A percentile compares a stretch with the other conserved stretches of the same genome.
phyloP scores from a whole-genome alignment of 2,888 invertebrate genomes.

The Xestia c-nigrum region DNA sequence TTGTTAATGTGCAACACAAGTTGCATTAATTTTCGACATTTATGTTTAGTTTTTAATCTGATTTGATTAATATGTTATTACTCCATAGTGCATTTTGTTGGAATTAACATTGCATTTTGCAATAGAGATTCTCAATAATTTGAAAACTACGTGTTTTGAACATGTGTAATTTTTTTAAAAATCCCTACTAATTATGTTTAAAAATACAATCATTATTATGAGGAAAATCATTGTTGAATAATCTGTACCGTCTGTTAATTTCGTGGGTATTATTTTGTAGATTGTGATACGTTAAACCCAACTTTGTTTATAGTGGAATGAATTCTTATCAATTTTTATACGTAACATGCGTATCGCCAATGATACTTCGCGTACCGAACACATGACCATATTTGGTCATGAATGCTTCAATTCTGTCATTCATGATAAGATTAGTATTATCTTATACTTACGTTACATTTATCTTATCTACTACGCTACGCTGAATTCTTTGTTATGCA shows the following conservation, averaged over 20 bases:
- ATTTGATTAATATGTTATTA: slow-evolving; percentile 17
- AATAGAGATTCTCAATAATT: slow-evolving; percentile 3
- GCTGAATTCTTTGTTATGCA: slow-evolving; percentile 32
- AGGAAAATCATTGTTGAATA: slow-evolving; percentile 18
- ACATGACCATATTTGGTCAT: slow-evolving; percentile 77
- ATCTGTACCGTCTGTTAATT: slow-evolving; percentile 24
- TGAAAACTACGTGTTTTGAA: not conserved
- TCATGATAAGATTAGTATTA: slow-evolving; percentile 72
- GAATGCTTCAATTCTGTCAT: slow-evolving; percentile 59
- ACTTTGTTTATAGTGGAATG: slow-evolving; percentile 28
- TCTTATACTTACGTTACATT: slow-evolving; percentile 49
- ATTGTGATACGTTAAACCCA: slow-evolving; percentile 33
- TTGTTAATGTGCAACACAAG: slow-evolving; percentile 27
- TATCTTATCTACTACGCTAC: slow-evolving; percentile 42
- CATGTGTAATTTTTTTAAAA: not conserved
- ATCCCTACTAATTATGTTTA: not conserved
- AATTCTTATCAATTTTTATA: slow-evolving; percentile 46
- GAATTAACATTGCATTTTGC: not conserved
- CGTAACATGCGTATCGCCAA: slow-evolving; percentile 49
- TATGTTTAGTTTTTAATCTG: slow-evolving; percentile 3
- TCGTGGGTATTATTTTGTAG: slow-evolving; percentile 23
- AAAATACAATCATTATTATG: not conserved
- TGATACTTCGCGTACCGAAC: slow-evolving; percentile 61
- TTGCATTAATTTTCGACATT: slow-evolving; percentile 46
- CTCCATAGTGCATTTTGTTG: slow-evolving; percentile 5